Base-by-base conservation (phyloP, 64 coral and sea anemone species). In the Montipora foliosa region DNA sequence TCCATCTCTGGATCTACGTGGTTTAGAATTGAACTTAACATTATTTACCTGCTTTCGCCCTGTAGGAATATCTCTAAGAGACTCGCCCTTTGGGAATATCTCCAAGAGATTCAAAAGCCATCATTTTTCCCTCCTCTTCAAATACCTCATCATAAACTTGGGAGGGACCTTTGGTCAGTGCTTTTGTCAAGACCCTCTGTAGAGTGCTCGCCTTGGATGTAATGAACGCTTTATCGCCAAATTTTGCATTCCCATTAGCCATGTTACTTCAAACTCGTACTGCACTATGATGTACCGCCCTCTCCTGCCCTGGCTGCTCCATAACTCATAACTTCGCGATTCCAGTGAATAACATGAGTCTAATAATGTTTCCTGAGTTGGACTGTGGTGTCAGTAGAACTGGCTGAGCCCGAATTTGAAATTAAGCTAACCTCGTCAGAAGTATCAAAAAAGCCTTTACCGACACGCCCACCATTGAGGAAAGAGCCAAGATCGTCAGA, bases 131-230 rank as follows among this genome's bases (percentile, higher is more conserved):
- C 4, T 62, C 82, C 4, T 85, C 60, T 37, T 85, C 55, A 25
- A 85, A 85, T 22, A 49, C 82, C n/a, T 85, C 11, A 22, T 85
- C 24, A 24, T 68, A 85, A 7, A 45, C 67, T 47, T 85, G 82
- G 13, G 67, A 21, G 21, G 60, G 44, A 46, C 59, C 44, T 15
- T 68, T 68, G 4, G 68, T 1, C 8, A 6, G 59, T n/a, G 67
- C 13, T 68, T 85, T 70, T 8, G 8, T 37, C 29, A 68, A 47
- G 2, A 85, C 47, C 19, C 22, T 85, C 59, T 69, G 5, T 11
- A 69, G 8, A 44, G 67, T 70, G 24, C 82, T 85, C 68, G 82
- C 51, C 25, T 68, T 67, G 0, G 44, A 48, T 17, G 45, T 46
- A 5, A 11, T 11, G 16, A 49, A 78, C 5, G 76, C 4, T 49